phyloP scores from a whole-genome alignment of 2,888 invertebrate species.

The Polymixis lichenea region DNA sequence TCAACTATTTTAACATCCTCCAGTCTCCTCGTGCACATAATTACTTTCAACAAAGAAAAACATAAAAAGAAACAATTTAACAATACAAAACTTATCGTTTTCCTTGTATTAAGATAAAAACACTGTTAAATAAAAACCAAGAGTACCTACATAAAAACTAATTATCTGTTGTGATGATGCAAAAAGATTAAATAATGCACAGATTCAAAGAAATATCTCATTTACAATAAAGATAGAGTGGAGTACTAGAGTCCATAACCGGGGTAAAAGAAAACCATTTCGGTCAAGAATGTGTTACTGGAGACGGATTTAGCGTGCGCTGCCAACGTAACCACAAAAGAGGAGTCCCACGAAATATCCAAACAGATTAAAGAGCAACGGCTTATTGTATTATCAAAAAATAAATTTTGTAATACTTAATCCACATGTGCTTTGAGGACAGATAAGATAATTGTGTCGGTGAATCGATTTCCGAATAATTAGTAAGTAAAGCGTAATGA shows the following conservation, averaged over 20 bases:
- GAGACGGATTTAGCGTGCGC: constrained; percentile 61
- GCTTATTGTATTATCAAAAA: constrained; percentile 64
- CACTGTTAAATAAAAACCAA: background rate
- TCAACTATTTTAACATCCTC: background rate
- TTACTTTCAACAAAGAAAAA: background rate
- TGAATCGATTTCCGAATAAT: constrained; percentile 16
- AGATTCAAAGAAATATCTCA: constrained; percentile 12
- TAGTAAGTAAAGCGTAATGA: constrained; percentile 12
- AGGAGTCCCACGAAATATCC: constrained; percentile 69
- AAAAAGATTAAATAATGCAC: background rate
- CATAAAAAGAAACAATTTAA: background rate
- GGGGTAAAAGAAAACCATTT: constrained; percentile 45
- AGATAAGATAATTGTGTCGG: constrained; percentile 43
- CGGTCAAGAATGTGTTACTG: constrained; percentile 49
- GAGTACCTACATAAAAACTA: background rate
- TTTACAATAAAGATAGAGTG: constrained; percentile 21
- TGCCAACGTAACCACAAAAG: constrained; percentile 55
- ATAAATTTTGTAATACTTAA: constrained; percentile 40
- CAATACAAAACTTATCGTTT: background rate
- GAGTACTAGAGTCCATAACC: constrained; percentile 27
- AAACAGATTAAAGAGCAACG: constrained; percentile 69
- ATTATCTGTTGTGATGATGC: background rate
- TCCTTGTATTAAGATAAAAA: constrained; percentile 2
- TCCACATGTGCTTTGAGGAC: constrained; percentile 8
- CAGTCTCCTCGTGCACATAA: background rate